These are phyloP conservation scores for Drosophila infuscata DNA, from an alignment of 2,888 invertebrate species.

Conservation along the genomic window DNA sequence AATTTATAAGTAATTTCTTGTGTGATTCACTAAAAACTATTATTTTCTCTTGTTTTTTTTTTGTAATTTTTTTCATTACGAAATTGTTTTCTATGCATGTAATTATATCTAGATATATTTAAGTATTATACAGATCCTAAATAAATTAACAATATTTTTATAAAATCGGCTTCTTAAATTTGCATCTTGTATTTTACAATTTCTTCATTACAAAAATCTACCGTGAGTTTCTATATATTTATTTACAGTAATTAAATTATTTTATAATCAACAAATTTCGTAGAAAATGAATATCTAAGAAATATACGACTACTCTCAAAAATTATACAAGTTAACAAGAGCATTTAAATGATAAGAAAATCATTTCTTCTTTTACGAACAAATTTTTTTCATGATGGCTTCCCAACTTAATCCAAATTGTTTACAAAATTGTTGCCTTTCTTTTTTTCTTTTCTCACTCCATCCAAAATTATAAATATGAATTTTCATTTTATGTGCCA, in stretches of 20 bases:
- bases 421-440: not conserved
- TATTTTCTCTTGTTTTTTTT: constrained; percentile 23
- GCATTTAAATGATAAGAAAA: constrained; percentile 20
- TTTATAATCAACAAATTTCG: constrained; percentile 20
- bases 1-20: constrained; percentile 67
- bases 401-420: not conserved
- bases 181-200: constrained; percentile 48
- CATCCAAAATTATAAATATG: not conserved
- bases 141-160: constrained; percentile 56
- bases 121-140: constrained; percentile 48
- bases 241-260: constrained; percentile 22
- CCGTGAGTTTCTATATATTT: constrained; percentile 11
- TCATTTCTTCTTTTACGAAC: not conserved
- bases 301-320: constrained; percentile 14
- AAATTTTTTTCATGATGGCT: constrained; percentile 1
- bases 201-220: constrained; percentile 26
- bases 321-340: constrained; percentile 26
- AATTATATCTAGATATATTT: constrained; percentile 32
- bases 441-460: not conserved
- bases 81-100: constrained; percentile 29
- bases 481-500: constrained; percentile 4
- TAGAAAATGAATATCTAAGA: constrained; percentile 25
- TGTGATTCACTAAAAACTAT: constrained; percentile 32
- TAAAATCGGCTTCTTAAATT: constrained; percentile 63
- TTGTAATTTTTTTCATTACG: constrained; percentile 36